Base-by-base conservation (phyloP, 1,140 invertebrate genomes). In the Akabosia matsudoensis region DNA sequence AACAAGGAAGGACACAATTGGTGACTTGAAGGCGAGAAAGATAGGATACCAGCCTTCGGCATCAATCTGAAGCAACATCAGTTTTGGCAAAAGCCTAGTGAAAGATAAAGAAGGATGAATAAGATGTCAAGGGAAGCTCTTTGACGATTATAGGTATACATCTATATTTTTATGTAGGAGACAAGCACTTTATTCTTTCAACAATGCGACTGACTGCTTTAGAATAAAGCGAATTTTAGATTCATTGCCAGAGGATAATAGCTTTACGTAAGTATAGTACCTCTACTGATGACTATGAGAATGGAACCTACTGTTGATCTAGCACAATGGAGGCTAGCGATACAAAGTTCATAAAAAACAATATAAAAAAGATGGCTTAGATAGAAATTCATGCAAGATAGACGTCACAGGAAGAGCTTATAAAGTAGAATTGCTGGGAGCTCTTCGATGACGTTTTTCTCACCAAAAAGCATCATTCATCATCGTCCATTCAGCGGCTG, bases 391-490 rank as follows among this genome's bases (percentile, higher is more conserved):
- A 67, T 31, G n/a, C 24, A 30, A 22, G 61, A 7, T 10, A 10
- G 26, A 30, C 61, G 30, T 67, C 61, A 31, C 61, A 67, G 61
- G 30, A 67, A 67, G 61, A 22, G 61, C 61, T 67, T 67, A 67
- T 24, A 67, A 28, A 67, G 54, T 31, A 67, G 61, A n/a, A 30
- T 30, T 30, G 30, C 54, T 24, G 13, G 37, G n/a, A n/a, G n/a
- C n/a, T n/a, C 61, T 67, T 67, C 10, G 3, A 30, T 67, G 61
- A 67, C 31, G 61, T 2, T 28, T 31, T 67, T 22, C 30, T 31
- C 24, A 22, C 61, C 61, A 22, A 67, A 31, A 67, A 67, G 61
- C 61, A 31, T 67, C 61, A 67, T 67, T 67, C 61, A 67, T 67
- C 61, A 67, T 67, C 61, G 61, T 67, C 61, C 61, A 30, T 7